Base-by-base conservation (phyloP, 35 echinoderm and acorn worm genomes). In the Chiridota heheva region DNA sequence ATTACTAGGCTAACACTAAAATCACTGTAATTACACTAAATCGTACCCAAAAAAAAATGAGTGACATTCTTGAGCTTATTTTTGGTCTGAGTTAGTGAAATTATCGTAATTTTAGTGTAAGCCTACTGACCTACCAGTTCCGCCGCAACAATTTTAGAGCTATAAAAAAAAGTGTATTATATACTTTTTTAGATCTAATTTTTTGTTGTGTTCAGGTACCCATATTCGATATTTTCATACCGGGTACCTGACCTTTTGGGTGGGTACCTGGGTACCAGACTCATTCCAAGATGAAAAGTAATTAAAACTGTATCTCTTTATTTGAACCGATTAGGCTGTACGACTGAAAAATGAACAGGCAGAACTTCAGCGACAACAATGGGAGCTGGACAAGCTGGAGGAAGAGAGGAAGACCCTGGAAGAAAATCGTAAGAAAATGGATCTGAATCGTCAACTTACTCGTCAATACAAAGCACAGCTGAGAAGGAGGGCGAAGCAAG, bases 401-500 rank as follows among this genome's bases (percentile, higher is more conserved):
- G 84, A 87, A 44, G 84, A 98, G 73, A 77, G 95, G 25, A 83
- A 63, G 26, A 67, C 78, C 42, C 53, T 87, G 47, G 95, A 98
- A 43, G 85, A 88, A 58, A 48, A 70, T 40, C 65, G 95, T 25
- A 98, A 91, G 85, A 84, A 86, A 40, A 64, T 73, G 36, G 84
- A 98, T 74, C 56, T 86, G 40, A 83, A 85, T 24, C 79, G 81
- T 5, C 44, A 60, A n/a, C 43, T 98, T 16, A 72, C 80, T 42
- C 83, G 95, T 58, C 95, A 98, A 69, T 91, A 98, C 75, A 98
- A 91, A 51, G 95, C 84, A 36, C 90, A 98, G 60, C 73, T 98
- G 0, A 87, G 95, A 71, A 60, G 95, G 22, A 88, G 63, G 57
- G 90, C 95, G 4, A 72, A 91, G 30, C 79, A 98, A 69, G 95